Evolutionary conservation across 2,797 vertebrate species (phyloP), one percentile per base, ranked within the genome.

Genomic region (Sebastes matsubarae): DNA sequence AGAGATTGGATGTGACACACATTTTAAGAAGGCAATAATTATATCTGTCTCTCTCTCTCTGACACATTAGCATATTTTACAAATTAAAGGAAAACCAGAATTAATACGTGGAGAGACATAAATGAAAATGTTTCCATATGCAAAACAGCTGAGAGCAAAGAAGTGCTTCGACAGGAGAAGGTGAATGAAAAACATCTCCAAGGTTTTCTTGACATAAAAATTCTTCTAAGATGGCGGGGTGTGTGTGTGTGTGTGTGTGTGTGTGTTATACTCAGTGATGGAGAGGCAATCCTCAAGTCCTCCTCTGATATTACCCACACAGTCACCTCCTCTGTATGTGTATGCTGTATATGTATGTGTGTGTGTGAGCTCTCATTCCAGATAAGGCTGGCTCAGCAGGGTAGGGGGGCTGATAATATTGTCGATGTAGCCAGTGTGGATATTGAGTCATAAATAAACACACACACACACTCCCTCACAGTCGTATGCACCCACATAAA

Each of bases 381-480:
- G 90, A 94, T 93, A 92, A 87, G 90, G 90, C 92, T 89, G 76
- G 92, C 92, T 93, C 92, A 93, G 93, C 92, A 93, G 83, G 84
- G 90, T 13, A 54, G 66, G 72, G 54, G 50, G 50, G 75, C 77
- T 92, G 92, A 93, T 93, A 91, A 94, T 94, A 92, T 90, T 94
- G 91, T 91, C 71, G 83, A 91, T 93, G 92, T 93, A 88, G 92
- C 92, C 71, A 58, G 82, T 89, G 82, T 88, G 84, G 87, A 93
- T 94, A 95, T 93, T 93, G 92, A 93, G 91, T 91, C 92, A 90
- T 95, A 94, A 94, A 94, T 94, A 94, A 92, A 80, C 89, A 85
- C 81, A 84, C 72, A 80, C 79, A 58, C 65, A 73, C 76, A 64
- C 75, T 77, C 81, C 77, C 71, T 75, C 75, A 72, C 77, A 84